A percentile compares a stretch with the other conserved stretches of the same genome.
phyloP scores from a whole-genome alignment of 1,140 invertebrate genomes.

The Drosophila ambigua region DNA sequence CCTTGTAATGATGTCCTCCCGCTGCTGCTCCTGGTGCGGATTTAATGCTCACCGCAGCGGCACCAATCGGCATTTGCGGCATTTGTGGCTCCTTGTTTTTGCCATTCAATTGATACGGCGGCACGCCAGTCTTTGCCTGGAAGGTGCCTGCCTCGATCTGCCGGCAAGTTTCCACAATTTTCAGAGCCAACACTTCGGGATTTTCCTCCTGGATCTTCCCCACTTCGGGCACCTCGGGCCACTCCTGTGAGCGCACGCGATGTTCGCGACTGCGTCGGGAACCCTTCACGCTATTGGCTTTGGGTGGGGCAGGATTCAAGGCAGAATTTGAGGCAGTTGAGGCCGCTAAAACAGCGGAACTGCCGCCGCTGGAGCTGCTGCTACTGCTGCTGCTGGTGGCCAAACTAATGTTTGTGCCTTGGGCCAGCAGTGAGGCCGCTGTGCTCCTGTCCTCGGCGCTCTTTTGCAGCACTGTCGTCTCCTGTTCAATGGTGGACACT shows the following conservation, averaged over 20 bases:
- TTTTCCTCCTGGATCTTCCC: slow-evolving; percentile 96
- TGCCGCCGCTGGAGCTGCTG: slow-evolving; percentile 50
- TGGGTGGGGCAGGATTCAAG: slow-evolving; percentile 44
- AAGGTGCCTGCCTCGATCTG: slow-evolving; percentile 93
- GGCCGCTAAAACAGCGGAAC: slow-evolving; percentile 11
- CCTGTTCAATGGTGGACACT: slow-evolving; percentile 90
- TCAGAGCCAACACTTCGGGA: slow-evolving; percentile 94
- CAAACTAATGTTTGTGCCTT: slow-evolving; percentile 80
- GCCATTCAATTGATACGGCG: slow-evolving; percentile 38
- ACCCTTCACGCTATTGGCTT: slow-evolving; percentile 81
- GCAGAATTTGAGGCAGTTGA: slow-evolving; percentile 18
- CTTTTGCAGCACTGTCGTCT: slow-evolving; percentile 90
- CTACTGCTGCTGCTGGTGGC: slow-evolving; percentile 47
- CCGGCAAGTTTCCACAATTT: slow-evolving; percentile 93
- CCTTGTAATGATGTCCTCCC: slow-evolving; percentile 44
- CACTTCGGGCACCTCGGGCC: slow-evolving; percentile 94
- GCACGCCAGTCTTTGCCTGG: slow-evolving; percentile 23
- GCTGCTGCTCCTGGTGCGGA: slow-evolving; percentile 9
- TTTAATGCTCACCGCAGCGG: slow-evolving; percentile 7
- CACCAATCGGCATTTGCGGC: slow-evolving; percentile 56
- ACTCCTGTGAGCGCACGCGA: slow-evolving; percentile 92
- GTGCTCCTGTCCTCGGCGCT: slow-evolving; percentile 87
- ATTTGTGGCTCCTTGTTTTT: slow-evolving; percentile 31
- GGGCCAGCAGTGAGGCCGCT: slow-evolving; percentile 83
- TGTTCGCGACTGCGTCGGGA: slow-evolving; percentile 89